A percentile compares a stretch with the other conserved stretches of the same genome.
Conservation (phyloP, 2,113 vertebrate species). For the Ptychochromis oligacanthus region DNA sequence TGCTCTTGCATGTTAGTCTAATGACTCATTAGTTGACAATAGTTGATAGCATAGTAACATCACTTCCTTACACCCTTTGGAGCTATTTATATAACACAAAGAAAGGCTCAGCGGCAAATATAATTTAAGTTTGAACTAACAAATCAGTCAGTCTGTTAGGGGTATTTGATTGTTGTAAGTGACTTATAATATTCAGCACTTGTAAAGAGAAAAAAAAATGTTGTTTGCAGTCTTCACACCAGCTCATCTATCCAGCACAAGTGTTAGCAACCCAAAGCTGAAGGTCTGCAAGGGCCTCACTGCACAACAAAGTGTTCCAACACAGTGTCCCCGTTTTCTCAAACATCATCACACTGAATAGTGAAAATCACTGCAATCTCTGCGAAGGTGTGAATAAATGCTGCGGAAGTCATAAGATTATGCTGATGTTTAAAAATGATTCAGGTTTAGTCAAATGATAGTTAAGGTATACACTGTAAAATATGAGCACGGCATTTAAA, state of each 20-base stretch:
- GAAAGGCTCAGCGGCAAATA: conserved; percentile 7
- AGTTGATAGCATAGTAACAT: conserved; percentile 24
- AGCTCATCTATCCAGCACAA: conserved; percentile 74
- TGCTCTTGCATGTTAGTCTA: conserved; percentile 17
- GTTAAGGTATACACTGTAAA: conserved; percentile 8
- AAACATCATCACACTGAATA: conserved; percentile 73
- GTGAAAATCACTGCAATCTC: conserved; percentile 74
- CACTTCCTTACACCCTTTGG: conserved; percentile 22
- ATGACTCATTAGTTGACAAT: conserved; percentile 50
- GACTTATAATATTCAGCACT: conserved; percentile 18
- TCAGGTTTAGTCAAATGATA: conserved; percentile 32
- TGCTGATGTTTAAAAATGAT: conserved; percentile 39
- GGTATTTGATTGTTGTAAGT: conserved; percentile 27
- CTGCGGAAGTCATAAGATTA: conserved; percentile 64
- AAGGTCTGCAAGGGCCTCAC: conserved; percentile 76
- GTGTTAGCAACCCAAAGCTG: conserved; percentile 77
- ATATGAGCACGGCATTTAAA: neutral
- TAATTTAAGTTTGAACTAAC: conserved; percentile 19
- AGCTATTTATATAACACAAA: conserved; percentile 33
- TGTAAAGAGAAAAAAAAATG: conserved; percentile 50
- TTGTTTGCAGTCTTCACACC: conserved; percentile 75
- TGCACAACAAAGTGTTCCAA: conserved; percentile 72
- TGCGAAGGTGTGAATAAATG: conserved; percentile 79
- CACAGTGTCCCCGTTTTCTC: conserved; percentile 70
- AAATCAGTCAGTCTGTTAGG: conserved; percentile 39